Percentiles rank a stretch among this genome's conserved stretches.
Evolutionary conservation across 2,797 vertebrate genomes (phyloP).

Genomic region (Phyllotis vaccarum): DNA sequence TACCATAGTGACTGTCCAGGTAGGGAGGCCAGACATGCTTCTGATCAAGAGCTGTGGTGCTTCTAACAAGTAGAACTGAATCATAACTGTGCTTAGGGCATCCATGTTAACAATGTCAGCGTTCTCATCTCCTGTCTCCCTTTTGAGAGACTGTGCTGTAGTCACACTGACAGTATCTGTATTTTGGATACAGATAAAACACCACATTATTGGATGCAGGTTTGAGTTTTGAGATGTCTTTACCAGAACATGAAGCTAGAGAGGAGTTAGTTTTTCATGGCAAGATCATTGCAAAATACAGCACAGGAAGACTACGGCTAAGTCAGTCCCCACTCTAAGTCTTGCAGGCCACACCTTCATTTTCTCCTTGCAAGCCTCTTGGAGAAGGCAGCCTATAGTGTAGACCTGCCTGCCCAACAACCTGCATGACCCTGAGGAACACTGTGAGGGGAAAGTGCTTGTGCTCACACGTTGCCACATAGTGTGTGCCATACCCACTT

Average conservation of each 20-base stretch:
- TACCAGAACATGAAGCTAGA: background rate
- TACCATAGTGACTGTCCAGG: background rate
- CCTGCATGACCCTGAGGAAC: background rate
- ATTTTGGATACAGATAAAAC: background rate
- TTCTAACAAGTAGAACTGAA: background rate
- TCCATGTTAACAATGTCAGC: background rate
- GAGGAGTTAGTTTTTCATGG: background rate
- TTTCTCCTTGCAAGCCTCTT: background rate
- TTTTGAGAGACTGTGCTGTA: background rate
- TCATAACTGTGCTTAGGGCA: background rate
- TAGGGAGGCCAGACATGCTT: conserved; percentile 8
- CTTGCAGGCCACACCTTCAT: background rate
- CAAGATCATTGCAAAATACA: conserved; percentile 6
- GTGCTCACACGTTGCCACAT: no score
- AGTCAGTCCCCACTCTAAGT: background rate
- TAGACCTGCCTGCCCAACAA: background rate
- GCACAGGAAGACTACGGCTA: background rate
- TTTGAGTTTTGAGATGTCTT: background rate
- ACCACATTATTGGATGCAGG: background rate
- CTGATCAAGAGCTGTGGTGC: background rate
- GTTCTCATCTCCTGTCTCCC: background rate
- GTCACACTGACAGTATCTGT: background rate
- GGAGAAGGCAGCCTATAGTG: background rate
- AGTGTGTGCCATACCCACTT: accelerated
- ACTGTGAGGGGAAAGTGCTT: background rate